phyloP scores from a whole-genome alignment of 1,140 invertebrate species.

The Drosophila kurseongensis region DNA sequence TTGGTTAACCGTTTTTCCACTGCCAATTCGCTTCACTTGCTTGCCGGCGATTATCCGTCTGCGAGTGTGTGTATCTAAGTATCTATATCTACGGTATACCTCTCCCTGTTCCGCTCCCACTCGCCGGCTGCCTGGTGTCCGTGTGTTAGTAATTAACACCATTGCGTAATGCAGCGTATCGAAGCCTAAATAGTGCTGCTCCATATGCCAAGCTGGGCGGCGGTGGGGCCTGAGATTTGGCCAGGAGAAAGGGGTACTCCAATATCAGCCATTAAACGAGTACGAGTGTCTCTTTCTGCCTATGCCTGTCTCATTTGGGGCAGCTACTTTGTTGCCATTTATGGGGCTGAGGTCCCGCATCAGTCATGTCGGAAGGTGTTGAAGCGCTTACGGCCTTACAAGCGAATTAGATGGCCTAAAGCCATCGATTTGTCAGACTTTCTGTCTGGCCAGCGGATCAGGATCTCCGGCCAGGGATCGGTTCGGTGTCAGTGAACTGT shows the following conservation, averaged over 20 bases:
- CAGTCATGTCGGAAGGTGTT: slow-evolving; percentile 56
- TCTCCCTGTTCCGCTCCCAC: slow-evolving; percentile 20
- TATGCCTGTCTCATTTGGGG: slow-evolving; percentile 24
- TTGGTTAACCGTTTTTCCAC: slow-evolving; percentile 68
- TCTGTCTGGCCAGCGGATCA: slow-evolving; percentile 52
- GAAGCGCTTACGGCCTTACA: slow-evolving; percentile 62
- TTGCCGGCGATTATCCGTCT: slow-evolving; percentile 67
- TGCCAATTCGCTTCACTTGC: slow-evolving; percentile 55
- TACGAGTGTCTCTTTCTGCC: slow-evolving; percentile 1
- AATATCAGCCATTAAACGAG: slow-evolving; percentile 47
- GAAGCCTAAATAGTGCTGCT: slow-evolving; percentile 84
- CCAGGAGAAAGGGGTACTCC: slow-evolving; percentile 30
- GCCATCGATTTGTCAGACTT: slow-evolving; percentile 45
- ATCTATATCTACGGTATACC: slow-evolving; percentile 10
- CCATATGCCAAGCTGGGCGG: slow-evolving; percentile 65
- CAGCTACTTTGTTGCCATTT: slow-evolving; percentile 58
- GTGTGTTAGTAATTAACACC: slow-evolving; percentile 82
- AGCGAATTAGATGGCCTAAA: slow-evolving; percentile 49
- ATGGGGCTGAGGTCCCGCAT: slow-evolving; percentile 20
- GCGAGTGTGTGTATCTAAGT: slow-evolving; percentile 19
- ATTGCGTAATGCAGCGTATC: slow-evolving; percentile 84
- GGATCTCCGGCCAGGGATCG: slow-evolving; percentile 22
- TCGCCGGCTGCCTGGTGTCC: slow-evolving; percentile 24
- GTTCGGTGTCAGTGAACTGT: slow-evolving; percentile 59
- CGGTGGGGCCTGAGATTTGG: slow-evolving; percentile 38